A percentile compares a stretch with the other conserved stretches of the same genome.
Evolutionary conservation across 2,888 invertebrate genomes (phyloP).

Genomic region (Trissolcus japonicus): DNA sequence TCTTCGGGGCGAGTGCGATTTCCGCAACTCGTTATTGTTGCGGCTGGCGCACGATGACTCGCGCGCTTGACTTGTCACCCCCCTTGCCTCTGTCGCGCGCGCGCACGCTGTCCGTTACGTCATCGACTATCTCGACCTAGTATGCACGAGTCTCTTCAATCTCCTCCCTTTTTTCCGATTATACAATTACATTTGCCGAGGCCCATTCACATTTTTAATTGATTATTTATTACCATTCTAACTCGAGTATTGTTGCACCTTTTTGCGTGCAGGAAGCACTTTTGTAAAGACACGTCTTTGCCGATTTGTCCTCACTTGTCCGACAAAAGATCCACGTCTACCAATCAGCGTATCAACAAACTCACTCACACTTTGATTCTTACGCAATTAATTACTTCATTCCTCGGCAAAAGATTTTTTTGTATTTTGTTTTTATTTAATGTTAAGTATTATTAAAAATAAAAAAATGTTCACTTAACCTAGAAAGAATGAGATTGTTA

Average conservation of each 20-base stretch:
- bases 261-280: no score
- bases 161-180: conserved; percentile 29
- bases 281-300: no score
- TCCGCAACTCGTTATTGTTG: conserved; percentile 61
- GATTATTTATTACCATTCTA: conserved; percentile 1
- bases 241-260: conserved; percentile 1
- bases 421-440: no score
- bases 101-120: conserved; percentile 46
- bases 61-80: conserved; percentile 32
- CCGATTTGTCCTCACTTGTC: no score
- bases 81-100: conserved; percentile 25
- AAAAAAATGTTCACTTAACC: no score
- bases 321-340: no score
- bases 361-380: no score
- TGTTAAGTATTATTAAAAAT: no score
- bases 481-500: no score
- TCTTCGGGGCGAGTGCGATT: conserved; percentile 62
- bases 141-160: conserved; percentile 48
- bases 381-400: no score
- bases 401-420: no score
- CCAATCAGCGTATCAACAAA: no score
- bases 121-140: conserved; percentile 52
- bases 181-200: conserved; percentile 16
- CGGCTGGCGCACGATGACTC: conserved; percentile 51
- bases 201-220: conserved; percentile 4